A percentile compares a stretch with the other conserved stretches of the same genome.
Conservation (phyloP, 1,140 invertebrate species). For the Colletes gigas region DNA sequence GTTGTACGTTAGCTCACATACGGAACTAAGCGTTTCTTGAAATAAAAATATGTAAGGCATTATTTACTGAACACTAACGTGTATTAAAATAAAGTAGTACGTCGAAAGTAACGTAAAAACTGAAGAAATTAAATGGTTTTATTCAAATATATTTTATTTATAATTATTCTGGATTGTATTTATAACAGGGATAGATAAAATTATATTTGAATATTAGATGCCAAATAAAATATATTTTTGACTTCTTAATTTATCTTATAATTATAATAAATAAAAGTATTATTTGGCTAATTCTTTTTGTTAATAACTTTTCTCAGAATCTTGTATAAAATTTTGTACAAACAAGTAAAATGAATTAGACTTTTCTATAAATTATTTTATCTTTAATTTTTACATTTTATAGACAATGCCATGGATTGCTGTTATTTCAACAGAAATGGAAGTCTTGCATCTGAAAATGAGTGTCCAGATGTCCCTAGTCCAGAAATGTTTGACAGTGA, state of each 20-base stretch:
- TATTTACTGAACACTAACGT: too few species aligned
- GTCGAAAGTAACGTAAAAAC: background rate
- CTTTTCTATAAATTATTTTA: constrained; percentile 29
- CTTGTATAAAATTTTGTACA: too few species aligned
- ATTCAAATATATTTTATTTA: background rate
- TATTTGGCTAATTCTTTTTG: too few species aligned
- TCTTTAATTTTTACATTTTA: constrained; percentile 21
- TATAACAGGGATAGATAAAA: background rate
- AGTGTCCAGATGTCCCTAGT: constrained; percentile 63
- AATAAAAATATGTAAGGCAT: too few species aligned
- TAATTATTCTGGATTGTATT: background rate
- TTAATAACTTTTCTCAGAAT: too few species aligned
- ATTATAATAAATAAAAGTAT: too few species aligned
- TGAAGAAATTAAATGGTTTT: background rate
- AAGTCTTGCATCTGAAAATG: constrained; percentile 21
- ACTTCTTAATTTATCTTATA: too few species aligned
- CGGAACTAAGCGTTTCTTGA: background rate
- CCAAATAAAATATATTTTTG: too few species aligned
- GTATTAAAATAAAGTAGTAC: background rate
- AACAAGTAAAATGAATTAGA: too few species aligned
- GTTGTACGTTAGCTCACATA: background rate
- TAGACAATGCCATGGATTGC: constrained; percentile 74
- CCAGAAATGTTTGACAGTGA: constrained; percentile 78
- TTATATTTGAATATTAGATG: background rate
- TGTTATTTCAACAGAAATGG: constrained; percentile 57